phyloP scores from a whole-genome alignment of 2,797 vertebrate species.

The Sphenodon punctatus region DNA sequence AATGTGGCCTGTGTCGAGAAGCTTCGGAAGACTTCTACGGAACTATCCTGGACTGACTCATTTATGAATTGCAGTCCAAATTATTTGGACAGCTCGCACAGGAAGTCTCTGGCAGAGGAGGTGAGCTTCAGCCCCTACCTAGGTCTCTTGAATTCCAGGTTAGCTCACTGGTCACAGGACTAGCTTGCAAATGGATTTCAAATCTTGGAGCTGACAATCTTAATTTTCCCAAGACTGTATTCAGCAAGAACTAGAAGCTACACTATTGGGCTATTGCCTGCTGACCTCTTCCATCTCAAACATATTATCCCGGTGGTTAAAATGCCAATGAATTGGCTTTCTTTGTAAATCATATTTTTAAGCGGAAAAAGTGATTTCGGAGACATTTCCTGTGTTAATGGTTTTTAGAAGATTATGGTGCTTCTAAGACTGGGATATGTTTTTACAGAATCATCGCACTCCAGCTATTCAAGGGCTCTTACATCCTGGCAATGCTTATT shows the following conservation, averaged over 20 bases:
- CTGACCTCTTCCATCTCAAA: constrained; percentile 3
- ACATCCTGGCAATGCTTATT: background rate
- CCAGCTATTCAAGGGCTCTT: background rate
- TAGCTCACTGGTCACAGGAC: background rate
- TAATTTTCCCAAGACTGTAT: constrained; percentile 1
- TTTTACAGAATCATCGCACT: background rate
- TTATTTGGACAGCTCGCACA: no score
- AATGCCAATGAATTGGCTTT: background rate
- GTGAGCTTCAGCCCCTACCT: no score
- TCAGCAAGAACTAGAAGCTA: background rate
- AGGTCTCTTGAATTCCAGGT: no score
- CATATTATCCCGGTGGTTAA: background rate
- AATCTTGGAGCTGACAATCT: constrained; percentile 10
- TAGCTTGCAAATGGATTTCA: constrained; percentile 1
- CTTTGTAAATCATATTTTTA: constrained; percentile 15
- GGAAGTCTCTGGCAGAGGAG: no score
- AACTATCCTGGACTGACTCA: no score
- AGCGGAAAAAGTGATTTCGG: constrained; percentile 20
- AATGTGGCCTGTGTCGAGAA: no score
- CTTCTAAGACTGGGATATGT: no score
- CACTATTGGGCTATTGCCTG: background rate
- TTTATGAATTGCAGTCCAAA: no score
- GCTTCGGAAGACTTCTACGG: no score
- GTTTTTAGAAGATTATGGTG: constrained; percentile 10
- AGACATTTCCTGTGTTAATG: constrained; percentile 8